Base-by-base conservation (phyloP, 2,888 invertebrate species). In the Petrolisthes cinctipes region DNA sequence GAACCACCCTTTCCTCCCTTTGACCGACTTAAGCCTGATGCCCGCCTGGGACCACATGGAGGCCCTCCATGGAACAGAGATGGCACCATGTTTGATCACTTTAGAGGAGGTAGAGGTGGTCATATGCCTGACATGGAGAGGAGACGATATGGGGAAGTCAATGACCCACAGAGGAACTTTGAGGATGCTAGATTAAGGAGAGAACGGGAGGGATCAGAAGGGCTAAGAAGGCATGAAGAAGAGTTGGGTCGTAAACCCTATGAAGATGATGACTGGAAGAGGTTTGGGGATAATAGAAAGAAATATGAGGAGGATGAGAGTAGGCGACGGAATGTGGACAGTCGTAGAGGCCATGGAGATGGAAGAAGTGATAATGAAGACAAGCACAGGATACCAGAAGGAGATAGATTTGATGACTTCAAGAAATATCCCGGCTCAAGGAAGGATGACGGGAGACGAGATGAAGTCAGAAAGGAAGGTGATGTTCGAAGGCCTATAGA, bases 251-350 rank as follows among this genome's bases (percentile, higher is more conserved):
- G 61, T 20, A 82, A 83, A 68, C 61, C 4, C 11, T 71, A 61
- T 51, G 83, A 80, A 57, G 87, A 86, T 5, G 86, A 88, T 2
- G 85, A 86, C 9, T 88, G 87, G 87, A 23, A 80, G 17, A 80
- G 83, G n/a, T 86, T 78, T 66, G 61, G 83, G n/a, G 84, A 88
- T 56, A 73, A 79, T 54, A 80, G 84, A 71, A 88, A 81, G 51
- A 83, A 76, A 56, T 75, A 82, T n/a, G 87, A 84, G 11, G 87
- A 88, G 54, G 87, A 88, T 17, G 79, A 79, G 11, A 80, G 79
- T 4, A 80, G 83, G 53, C 82, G 80, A 9, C 78, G 83, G 17
- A 71, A 83, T 51, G 71, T 83, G 7, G 20, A 54, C 9, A n/a
- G 20, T 6, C 71, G 20, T 5, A 53, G 83, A 17, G 83, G 75